phyloP scores from a whole-genome alignment of 2,797 vertebrate genomes.

The Anomalospiza imberbis region DNA sequence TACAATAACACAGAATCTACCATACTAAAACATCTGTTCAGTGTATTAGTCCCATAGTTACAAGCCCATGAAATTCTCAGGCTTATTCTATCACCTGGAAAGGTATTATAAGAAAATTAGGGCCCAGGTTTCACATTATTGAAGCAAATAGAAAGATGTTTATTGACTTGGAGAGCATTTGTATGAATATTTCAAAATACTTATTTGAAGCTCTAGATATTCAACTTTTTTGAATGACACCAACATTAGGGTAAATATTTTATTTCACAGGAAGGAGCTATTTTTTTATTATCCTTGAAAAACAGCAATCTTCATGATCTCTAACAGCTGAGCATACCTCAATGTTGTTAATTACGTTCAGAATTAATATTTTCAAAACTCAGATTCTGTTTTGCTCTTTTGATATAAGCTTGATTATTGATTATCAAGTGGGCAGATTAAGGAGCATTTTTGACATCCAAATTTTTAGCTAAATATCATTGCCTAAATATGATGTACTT shows the following conservation, averaged over 20 bases:
- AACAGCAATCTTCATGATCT: neutral
- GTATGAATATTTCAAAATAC: neutral
- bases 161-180: neutral
- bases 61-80: neutral
- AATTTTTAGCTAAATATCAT: neutral
- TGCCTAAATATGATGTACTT: neutral
- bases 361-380: neutral
- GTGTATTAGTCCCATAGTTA: neutral
- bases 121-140: accelerated
- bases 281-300: neutral
- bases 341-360: neutral
- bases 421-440: neutral
- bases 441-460: neutral
- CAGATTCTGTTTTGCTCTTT: neutral
- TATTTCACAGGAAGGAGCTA: neutral
- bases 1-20: neutral
- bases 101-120: neutral
- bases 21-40: neutral
- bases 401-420: neutral
- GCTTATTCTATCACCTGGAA: neutral
- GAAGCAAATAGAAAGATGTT: neutral
- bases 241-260: neutral
- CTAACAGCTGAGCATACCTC: neutral
- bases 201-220: neutral
- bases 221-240: neutral